Percentiles rank a stretch among this genome's conserved stretches.
Conservation (phyloP, 1,140 invertebrate species). For the Zaprionus taronus region DNA sequence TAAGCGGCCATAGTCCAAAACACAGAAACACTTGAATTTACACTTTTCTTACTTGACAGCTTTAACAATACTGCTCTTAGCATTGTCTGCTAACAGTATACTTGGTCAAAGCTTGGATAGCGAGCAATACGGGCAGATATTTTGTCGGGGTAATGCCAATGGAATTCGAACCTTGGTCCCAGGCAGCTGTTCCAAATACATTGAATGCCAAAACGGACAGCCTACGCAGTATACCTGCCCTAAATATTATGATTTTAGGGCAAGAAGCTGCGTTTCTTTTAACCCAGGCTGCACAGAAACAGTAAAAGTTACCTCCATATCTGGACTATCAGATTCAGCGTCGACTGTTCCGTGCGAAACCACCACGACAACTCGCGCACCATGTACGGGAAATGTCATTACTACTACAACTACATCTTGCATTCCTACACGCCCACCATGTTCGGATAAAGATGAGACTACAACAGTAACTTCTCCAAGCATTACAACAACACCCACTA, state of each 20-base stretch:
- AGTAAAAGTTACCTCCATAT: background rate
- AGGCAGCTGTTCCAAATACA: conserved; percentile 67
- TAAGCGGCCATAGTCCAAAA: conserved; percentile 5
- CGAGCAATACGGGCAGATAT: conserved; percentile 44
- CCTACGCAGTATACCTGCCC: conserved; percentile 50
- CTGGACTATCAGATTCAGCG: background rate
- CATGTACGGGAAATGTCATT: conserved; percentile 29
- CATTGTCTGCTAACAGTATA: conserved; percentile 45
- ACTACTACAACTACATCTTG: conserved; percentile 15
- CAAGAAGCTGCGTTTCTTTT: conserved; percentile 44
- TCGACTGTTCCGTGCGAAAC: conserved; percentile 31
- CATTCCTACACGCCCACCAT: conserved; percentile 12
- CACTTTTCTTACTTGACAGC: conserved; percentile 32
- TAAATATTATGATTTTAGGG: conserved; percentile 57
- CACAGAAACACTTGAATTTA: background rate
- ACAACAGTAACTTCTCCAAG: conserved; percentile 17
- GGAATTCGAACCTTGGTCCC: conserved; percentile 61
- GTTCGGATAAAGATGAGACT: conserved; percentile 6
- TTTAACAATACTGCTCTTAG: conserved; percentile 56
- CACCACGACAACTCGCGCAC: conserved; percentile 24
- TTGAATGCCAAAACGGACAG: conserved; percentile 61
- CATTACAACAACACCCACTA: no score
- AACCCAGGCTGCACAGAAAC: conserved; percentile 58
- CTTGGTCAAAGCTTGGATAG: conserved; percentile 54
- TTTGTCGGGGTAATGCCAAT: conserved; percentile 46